Percentiles rank a stretch among this genome's conserved stretches.
phyloP scores from a whole-genome alignment of 2,888 invertebrate species.

The Chymomyza amoena region DNA sequence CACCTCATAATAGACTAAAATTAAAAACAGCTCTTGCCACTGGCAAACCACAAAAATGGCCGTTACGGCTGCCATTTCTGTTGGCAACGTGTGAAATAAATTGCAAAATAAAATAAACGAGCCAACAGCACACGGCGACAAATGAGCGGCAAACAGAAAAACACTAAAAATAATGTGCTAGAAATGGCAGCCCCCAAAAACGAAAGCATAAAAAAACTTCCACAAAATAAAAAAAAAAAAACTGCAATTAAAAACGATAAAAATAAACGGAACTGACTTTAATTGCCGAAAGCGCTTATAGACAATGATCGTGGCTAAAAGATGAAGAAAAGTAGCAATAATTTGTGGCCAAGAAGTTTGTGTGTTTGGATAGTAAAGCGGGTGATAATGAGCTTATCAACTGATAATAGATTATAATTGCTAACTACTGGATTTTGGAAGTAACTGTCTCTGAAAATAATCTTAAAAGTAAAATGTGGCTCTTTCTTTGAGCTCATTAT shows the following conservation, averaged over 20 bases:
- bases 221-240: constrained; percentile 31
- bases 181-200: not conserved
- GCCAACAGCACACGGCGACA: constrained; percentile 61
- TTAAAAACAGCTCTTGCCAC: constrained; percentile 68
- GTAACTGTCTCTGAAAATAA: too few species aligned
- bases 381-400: not conserved
- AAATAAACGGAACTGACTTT: constrained; percentile 63
- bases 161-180: constrained; percentile 13
- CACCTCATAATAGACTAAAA: constrained; percentile 70
- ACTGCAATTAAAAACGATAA: constrained; percentile 72
- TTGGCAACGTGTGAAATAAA: constrained; percentile 69
- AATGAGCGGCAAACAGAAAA: constrained; percentile 44
- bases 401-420: not conserved
- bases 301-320: constrained; percentile 1
- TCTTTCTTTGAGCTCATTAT: too few species aligned
- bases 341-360: not conserved
- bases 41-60: constrained; percentile 35
- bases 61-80: constrained; percentile 17
- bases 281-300: constrained; percentile 56
- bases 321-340: not conserved
- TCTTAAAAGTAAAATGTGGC: too few species aligned
- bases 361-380: too few species aligned
- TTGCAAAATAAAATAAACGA: constrained; percentile 75
- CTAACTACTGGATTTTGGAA: too few species aligned
- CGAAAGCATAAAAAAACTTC: not conserved